Percentiles rank a stretch among this genome's conserved stretches.
phyloP scores from a whole-genome alignment of 2,797 vertebrate species.

The Botia almorhae region DNA sequence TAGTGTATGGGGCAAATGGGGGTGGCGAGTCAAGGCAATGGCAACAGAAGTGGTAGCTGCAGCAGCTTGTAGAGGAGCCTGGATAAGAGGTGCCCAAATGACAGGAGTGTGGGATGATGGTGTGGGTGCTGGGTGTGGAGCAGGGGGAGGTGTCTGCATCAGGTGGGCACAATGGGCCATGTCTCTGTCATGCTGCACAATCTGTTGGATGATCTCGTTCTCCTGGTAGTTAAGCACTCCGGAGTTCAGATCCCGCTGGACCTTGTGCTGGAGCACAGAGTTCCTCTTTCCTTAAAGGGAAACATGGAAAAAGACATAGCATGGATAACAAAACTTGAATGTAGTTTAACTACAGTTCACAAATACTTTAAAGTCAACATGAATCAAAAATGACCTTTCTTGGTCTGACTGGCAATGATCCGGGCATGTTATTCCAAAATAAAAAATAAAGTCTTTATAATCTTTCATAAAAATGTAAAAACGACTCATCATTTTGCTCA shows the following conservation, averaged over 20 bases:
- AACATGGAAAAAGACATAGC: conserved; percentile 44
- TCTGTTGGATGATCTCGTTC: conserved; percentile 98
- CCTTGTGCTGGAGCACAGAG: conserved; percentile 94
- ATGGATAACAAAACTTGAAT: background rate
- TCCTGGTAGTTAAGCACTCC: conserved; percentile 95
- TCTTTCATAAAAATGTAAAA: too few relatives aligned
- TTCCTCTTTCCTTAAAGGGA: conserved; percentile 88
- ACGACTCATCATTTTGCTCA: too few relatives aligned
- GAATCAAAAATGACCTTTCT: too few relatives aligned
- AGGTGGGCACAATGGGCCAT: conserved; percentile 94
- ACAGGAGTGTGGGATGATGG: conserved; percentile 84
- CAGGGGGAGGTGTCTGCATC: conserved; percentile 80
- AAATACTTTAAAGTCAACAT: background rate
- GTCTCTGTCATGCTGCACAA: conserved; percentile 96
- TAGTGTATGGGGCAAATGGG: conserved; percentile 87
- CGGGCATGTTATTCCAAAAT: background rate
- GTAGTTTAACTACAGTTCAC: background rate
- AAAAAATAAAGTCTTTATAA: background rate
- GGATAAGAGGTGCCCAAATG: conserved; percentile 96
- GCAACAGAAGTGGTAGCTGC: conserved; percentile 93
- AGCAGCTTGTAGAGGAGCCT: conserved; percentile 93
- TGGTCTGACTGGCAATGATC: too few relatives aligned
- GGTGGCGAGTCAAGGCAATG: conserved; percentile 91
- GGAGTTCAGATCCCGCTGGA: conserved; percentile 95
- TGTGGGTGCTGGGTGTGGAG: conserved; percentile 65